Percentiles rank a stretch among this genome's conserved stretches.
Conservation (phyloP, 2,888 invertebrate genomes). For the Tetranychus piercei region DNA sequence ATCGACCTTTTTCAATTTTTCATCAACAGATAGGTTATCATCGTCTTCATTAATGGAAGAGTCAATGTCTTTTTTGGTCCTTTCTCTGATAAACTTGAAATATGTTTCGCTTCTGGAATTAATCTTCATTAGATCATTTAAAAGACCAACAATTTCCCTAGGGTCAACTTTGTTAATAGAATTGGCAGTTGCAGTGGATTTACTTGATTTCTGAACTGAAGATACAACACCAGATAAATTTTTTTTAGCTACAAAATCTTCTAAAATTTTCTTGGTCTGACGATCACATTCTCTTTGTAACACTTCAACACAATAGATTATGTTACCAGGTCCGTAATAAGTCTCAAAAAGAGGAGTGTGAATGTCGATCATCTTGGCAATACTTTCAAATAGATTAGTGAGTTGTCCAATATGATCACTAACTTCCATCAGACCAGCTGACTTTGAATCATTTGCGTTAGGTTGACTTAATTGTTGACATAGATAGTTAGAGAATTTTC, state of each 20-base stretch:
- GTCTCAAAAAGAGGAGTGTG: slow-evolving; percentile 75
- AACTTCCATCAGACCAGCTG: not conserved
- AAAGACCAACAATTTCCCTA: slow-evolving; percentile 62
- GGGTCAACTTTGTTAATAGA: slow-evolving; percentile 41
- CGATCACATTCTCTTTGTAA: slow-evolving; percentile 62
- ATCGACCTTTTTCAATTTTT: slow-evolving; percentile 37
- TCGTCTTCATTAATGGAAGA: slow-evolving; percentile 19
- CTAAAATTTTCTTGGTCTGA: slow-evolving; percentile 42
- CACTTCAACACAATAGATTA: slow-evolving; percentile 49
- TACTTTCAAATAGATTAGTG: slow-evolving; percentile 62
- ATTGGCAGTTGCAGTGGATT: slow-evolving; percentile 2
- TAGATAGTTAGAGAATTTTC: slow-evolving; percentile 66
- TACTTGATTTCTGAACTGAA: slow-evolving; percentile 13
- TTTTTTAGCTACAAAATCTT: slow-evolving; percentile 52
- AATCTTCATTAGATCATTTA: slow-evolving; percentile 75
- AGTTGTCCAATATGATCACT: slow-evolving; percentile 50
- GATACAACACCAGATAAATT: slow-evolving; percentile 36
- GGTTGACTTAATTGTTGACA: slow-evolving; percentile 34
- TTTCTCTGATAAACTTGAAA: slow-evolving; percentile 60
- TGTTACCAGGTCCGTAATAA: slow-evolving; percentile 58
- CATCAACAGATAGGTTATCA: slow-evolving; percentile 18
- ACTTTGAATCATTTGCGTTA: not conserved
- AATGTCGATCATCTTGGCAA: slow-evolving; percentile 61
- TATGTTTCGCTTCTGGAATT: slow-evolving; percentile 79
- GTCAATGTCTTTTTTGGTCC: slow-evolving; percentile 41